These are phyloP conservation scores for Zygogramma bicolorata DNA, from an alignment of 2,888 invertebrate genomes.

Conservation along the genomic window DNA sequence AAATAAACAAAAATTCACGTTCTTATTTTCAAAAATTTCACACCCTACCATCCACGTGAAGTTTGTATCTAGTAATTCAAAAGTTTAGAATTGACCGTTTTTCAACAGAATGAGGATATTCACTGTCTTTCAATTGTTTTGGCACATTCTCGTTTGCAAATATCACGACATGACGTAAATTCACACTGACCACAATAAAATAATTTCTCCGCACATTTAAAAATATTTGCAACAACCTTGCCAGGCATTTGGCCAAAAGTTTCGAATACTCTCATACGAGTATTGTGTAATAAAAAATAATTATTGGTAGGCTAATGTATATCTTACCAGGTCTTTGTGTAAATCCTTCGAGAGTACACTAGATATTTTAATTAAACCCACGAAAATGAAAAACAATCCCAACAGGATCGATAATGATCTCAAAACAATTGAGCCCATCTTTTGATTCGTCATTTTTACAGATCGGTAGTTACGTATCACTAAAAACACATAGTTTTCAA, in stretches of 20 bases:
- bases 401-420: conserved; percentile 91
- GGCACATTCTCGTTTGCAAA: too few species aligned
- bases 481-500: conserved; percentile 26
- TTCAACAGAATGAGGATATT: too few species aligned
- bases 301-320: not conserved
- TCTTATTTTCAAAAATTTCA: too few species aligned
- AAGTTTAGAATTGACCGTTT: too few species aligned
- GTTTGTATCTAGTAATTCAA: too few species aligned
- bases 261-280: conserved; percentile 43
- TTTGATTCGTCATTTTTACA: conserved; percentile 38
- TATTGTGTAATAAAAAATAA: conserved; percentile 10
- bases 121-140: too few species aligned
- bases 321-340: conserved; percentile 94
- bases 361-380: conserved; percentile 92
- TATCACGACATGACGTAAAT: conserved; percentile 29
- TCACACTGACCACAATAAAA: conserved; percentile 34
- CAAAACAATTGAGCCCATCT: conserved; percentile 82
- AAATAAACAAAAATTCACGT: too few species aligned
- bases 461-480: conserved; percentile 22
- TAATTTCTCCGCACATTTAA: conserved; percentile 36
- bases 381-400: conserved; percentile 95
- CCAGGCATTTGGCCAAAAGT: conserved; percentile 63
- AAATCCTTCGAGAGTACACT: conserved; percentile 94
- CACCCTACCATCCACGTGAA: too few species aligned
- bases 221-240: conserved; percentile 57